A percentile compares a stretch with the other conserved stretches of the same genome.
Conservation (phyloP, 2,113 vertebrate species). For the Melozone crissalis region DNA sequence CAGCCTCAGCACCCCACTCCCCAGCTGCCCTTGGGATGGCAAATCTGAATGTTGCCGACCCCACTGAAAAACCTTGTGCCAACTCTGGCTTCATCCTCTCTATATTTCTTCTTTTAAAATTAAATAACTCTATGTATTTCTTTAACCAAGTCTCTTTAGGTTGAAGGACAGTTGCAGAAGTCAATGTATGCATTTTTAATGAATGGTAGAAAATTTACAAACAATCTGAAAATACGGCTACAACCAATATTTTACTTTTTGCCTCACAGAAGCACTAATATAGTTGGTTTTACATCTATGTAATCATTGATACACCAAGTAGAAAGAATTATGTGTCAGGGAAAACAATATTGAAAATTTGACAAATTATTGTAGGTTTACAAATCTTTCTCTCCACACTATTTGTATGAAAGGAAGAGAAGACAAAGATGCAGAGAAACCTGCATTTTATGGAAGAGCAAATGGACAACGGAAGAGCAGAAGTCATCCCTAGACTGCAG, state of each 20-base stretch:
- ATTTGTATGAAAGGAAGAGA: background rate
- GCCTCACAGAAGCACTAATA: background rate
- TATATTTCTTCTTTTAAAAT: background rate
- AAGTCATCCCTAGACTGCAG: background rate
- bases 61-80: background rate
- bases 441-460: background rate
- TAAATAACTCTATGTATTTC: background rate
- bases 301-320: background rate
- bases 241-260: background rate
- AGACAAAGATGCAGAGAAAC: background rate
- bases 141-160: background rate
- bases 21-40: background rate
- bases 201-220: background rate
- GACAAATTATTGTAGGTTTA: background rate
- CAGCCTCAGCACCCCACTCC: background rate
- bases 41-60: background rate
- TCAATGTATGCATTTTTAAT: constrained; percentile 15
- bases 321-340: background rate
- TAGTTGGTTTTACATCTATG: background rate
- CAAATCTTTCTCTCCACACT: background rate
- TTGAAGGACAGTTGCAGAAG: background rate
- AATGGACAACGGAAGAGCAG: background rate
- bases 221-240: background rate
- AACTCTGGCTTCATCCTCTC: background rate
- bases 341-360: background rate